Evolutionary conservation across 2,113 vertebrate species (phyloP).

Genomic region (Myodes glareolus): DNA sequence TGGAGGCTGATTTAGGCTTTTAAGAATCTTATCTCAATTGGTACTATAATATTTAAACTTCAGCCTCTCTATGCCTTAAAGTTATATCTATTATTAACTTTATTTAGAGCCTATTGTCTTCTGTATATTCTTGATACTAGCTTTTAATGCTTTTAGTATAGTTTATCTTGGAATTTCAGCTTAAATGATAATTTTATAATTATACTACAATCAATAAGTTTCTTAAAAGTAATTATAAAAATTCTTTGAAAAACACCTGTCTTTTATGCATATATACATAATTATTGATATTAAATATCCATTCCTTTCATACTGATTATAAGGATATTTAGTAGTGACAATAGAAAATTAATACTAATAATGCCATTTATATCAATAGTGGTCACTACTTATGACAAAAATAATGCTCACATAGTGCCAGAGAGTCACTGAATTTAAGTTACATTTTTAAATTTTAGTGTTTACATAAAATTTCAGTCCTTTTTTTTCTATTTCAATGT

Average conservation of each 20-base stretch:
- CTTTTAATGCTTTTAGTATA: background rate
- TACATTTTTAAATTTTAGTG: slow-evolving; percentile 42
- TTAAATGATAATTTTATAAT: too few relatives aligned
- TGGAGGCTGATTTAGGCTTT: background rate
- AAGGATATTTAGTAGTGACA: background rate
- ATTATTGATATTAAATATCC: background rate
- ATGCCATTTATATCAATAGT: too few relatives aligned
- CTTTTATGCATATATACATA: background rate
- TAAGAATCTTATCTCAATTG: background rate
- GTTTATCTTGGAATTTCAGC: background rate
- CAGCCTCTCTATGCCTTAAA: background rate
- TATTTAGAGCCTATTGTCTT: background rate
- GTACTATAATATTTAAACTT: background rate
- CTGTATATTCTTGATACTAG: background rate
- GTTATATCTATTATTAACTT: background rate
- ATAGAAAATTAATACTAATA: background rate
- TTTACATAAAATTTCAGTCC: background rate
- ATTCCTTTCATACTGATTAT: background rate
- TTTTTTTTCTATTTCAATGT: background rate
- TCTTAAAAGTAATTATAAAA: background rate
- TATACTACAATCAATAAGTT: background rate
- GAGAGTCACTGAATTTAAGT: background rate
- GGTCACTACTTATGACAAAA: slow-evolving; percentile 26
- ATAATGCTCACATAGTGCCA: background rate
- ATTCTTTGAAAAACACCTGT: background rate